Conservation (phyloP, 2,113 vertebrate genomes). For the Poecile atricapillus region DNA sequence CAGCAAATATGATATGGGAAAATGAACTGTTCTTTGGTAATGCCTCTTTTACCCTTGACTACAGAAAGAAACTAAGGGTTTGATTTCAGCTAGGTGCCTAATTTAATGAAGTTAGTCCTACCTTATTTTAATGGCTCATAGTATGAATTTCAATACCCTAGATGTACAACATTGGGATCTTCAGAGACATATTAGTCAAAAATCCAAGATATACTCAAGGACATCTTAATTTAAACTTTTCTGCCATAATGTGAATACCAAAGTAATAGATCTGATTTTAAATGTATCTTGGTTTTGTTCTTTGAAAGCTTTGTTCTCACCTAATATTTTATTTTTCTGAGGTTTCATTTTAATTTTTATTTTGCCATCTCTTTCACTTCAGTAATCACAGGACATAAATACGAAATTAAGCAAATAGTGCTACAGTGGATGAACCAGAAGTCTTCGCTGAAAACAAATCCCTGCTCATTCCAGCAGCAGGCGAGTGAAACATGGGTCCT, state of each 20-base stretch:
- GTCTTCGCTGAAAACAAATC: not conserved
- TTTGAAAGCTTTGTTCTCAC: not conserved
- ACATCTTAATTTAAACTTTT: not conserved
- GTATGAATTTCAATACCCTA: not conserved
- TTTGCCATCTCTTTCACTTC: not conserved
- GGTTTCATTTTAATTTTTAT: not conserved
- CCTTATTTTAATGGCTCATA: not conserved
- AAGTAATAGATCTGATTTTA: not conserved
- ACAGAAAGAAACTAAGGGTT: not conserved
- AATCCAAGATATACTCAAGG: not conserved
- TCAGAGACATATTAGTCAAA: not conserved
- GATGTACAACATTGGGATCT: not conserved
- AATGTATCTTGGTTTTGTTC: not conserved
- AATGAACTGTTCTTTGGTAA: not conserved
- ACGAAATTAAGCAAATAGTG: not conserved
- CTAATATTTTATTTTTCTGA: not conserved
- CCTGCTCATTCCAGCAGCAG: not conserved
- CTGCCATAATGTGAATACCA: not conserved
- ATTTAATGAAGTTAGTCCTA: not conserved
- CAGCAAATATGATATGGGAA: rapidly evolving
- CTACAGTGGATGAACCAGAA: not conserved
- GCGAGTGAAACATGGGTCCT: rapidly evolving
- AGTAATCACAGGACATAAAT: not conserved
- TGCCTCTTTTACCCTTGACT: not conserved
- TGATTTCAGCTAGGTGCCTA: not conserved